Evolutionary conservation across 2,888 invertebrate genomes (phyloP).

Genomic region (Dynastes maya): DNA sequence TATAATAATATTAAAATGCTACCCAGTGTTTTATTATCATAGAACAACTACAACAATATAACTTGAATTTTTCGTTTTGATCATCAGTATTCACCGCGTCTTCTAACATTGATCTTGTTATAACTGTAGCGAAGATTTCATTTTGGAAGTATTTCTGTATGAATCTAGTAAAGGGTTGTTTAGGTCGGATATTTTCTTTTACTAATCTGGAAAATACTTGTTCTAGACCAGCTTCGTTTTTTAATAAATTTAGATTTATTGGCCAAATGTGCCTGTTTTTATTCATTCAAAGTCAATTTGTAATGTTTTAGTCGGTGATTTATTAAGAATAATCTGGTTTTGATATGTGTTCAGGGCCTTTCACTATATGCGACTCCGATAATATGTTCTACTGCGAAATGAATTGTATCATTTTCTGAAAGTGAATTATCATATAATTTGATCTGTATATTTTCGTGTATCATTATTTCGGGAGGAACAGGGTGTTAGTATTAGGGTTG

Average conservation of each 20-base stretch:
- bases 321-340: background rate
- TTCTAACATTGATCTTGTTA: background rate
- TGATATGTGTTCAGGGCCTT: background rate
- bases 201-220: background rate
- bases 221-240: background rate
- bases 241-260: background rate
- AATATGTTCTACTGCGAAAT: background rate
- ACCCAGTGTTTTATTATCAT: too few species aligned
- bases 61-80: background rate
- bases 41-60: too few species aligned
- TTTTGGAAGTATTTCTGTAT: background rate
- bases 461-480: background rate
- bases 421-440: background rate
- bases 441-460: background rate
- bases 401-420: background rate
- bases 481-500: background rate
- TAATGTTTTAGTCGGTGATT: background rate
- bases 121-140: background rate
- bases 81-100: too few species aligned
- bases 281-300: background rate
- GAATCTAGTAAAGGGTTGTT: background rate
- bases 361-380: background rate
- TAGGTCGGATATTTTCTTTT: background rate
- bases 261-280: background rate
- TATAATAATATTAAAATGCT: too few species aligned